Evolutionary conservation across 37 sponge, comb jelly and placozoan genomes (phyloP), one percentile per base, ranked within the genome.

Genomic region (Ephydatia muelleri): DNA sequence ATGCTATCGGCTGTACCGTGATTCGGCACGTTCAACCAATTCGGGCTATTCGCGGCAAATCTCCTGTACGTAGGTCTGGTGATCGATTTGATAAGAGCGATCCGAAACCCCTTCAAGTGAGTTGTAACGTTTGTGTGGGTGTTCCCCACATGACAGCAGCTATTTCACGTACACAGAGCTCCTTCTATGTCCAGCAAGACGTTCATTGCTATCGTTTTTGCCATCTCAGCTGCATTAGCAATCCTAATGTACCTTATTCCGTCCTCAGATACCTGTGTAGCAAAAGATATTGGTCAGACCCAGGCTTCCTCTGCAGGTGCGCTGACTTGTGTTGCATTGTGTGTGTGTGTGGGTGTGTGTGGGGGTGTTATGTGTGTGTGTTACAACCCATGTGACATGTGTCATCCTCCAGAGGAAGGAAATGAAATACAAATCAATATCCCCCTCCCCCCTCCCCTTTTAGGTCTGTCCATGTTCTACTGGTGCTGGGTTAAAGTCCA

Each of bases 401-500:
- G n/a, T n/a, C 16, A 13, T 71, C 30, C 43, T 12, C 26, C 72
- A 37, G 43, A 43, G 43, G 43, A 43, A 43, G 6, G 3, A 43
- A 43, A 9, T 9, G 3, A 43, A 43, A 9, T 9, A 43, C 73
- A 32, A 66, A 69, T 73, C 36, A 65, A 65, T 47, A 25, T 81
- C 23, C 85, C n/a, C 73, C 43, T 70, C 48, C 68, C 43, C 76
- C n/a, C n/a, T n/a, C n/a, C n/a, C n/a, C n/a, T n/a, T n/a, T n/a
- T n/a, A 90, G 96, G 96, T 22, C 73, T 75, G 39, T 95, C 96
- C 71, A 92, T 95, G 88, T 95, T 95, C 73, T 89, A 85, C 83
- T 78, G 85, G 75, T 95, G 96, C 66, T 95, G 96, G 96, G 64
- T 90, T 26, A 80, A 82, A 28, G 86, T 90, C n/a, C 49, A 82